phyloP scores from a whole-genome alignment of 1,140 invertebrate species.

The Bombus pascuorum region DNA sequence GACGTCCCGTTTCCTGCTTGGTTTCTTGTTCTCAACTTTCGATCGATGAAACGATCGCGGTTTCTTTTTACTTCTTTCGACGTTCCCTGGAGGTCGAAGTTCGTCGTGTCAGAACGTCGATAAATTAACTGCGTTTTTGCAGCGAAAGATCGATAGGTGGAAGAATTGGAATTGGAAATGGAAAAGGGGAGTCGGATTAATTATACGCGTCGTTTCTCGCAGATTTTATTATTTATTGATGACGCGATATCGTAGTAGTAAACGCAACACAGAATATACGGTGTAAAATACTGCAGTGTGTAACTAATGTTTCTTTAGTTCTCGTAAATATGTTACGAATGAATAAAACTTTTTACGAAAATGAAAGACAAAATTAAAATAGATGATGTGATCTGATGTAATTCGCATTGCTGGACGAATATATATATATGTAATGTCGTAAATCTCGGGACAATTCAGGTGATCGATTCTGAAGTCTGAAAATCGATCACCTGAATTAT shows the following conservation, averaged over 20 bases:
- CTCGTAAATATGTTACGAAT: too few relatives aligned
- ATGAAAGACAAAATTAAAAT: too few relatives aligned
- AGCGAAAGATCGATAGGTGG: neutral
- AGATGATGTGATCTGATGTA: too few relatives aligned
- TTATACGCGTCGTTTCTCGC: neutral
- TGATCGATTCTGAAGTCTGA: too few relatives aligned
- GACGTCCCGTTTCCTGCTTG: conserved; percentile 25
- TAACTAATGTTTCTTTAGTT: too few relatives aligned
- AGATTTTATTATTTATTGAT: neutral
- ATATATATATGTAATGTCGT: too few relatives aligned
- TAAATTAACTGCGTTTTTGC: conserved; percentile 4
- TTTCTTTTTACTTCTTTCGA: neutral
- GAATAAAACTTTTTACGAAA: too few relatives aligned
- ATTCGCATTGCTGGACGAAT: too few relatives aligned
- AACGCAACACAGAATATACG: too few relatives aligned
- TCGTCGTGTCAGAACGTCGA: neutral
- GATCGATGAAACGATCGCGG: conserved; percentile 22
- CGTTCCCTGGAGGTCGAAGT: neutral
- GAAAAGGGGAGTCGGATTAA: neutral
- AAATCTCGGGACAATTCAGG: too few relatives aligned
- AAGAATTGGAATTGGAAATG: neutral
- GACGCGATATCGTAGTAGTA: rapidly evolving
- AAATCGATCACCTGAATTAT: too few relatives aligned
- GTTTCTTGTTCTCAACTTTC: neutral
- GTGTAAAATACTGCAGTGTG: neutral